Evolutionary conservation across 2,888 invertebrate genomes (phyloP).

Genomic region (Zaprionus obscuricornis): DNA sequence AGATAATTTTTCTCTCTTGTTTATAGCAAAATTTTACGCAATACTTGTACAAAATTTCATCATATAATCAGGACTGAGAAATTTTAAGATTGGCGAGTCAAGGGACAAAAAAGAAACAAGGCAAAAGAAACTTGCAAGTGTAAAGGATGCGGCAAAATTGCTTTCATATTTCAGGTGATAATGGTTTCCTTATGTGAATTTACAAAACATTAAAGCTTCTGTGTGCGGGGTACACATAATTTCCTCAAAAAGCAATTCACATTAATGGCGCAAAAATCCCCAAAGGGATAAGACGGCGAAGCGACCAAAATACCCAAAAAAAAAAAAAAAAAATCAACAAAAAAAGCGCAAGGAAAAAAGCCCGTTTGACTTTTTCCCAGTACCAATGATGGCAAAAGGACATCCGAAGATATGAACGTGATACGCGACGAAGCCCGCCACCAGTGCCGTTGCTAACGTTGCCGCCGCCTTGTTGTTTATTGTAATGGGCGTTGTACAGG

Average conservation of each 20-base stretch:
- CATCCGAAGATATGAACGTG: constrained; percentile 70
- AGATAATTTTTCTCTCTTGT: no score
- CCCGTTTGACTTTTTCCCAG: constrained; percentile 60
- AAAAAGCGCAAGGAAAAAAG: constrained; percentile 26
- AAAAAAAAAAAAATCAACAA: constrained; percentile 28
- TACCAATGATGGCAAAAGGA: constrained; percentile 63
- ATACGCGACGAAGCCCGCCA: constrained; percentile 52
- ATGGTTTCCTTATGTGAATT: constrained; percentile 82
- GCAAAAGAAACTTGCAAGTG: constrained; percentile 19
- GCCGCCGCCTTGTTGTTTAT: constrained; percentile 72
- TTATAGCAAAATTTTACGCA: no score
- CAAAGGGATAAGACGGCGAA: constrained; percentile 75
- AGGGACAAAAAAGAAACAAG: constrained; percentile 24
- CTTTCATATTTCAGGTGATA: constrained; percentile 82
- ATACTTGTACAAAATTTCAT: no score
- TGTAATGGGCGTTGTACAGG: constrained; percentile 72
- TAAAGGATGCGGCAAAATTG: constrained; percentile 76
- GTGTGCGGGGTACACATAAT: constrained; percentile 75
- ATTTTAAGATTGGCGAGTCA: constrained; percentile 40
- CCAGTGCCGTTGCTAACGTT: background rate
- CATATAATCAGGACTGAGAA: constrained; percentile 2
- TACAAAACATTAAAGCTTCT: constrained; percentile 80
- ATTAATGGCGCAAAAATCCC: constrained; percentile 80
- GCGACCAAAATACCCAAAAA: constrained; percentile 50
- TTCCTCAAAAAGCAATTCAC: constrained; percentile 81